phyloP scores from a whole-genome alignment of 2,797 vertebrate genomes.

The Periophthalmus magnuspinnatus region DNA sequence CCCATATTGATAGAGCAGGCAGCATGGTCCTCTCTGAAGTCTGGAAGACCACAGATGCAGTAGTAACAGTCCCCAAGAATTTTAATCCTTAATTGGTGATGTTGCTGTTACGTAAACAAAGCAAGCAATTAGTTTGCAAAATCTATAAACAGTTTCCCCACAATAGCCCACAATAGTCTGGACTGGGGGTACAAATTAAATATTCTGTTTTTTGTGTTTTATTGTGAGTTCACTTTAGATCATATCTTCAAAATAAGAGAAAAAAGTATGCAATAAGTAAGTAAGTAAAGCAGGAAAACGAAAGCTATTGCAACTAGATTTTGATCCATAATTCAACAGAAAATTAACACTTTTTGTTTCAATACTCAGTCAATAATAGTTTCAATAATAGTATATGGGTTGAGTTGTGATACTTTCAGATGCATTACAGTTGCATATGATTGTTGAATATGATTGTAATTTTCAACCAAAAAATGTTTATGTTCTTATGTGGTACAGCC shows the following conservation, averaged over 20 bases:
- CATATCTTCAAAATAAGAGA: no score
- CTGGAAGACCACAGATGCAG: slow-evolving; percentile 94
- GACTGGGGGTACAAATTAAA: no score
- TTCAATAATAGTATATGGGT: neutral
- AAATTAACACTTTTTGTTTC: no score
- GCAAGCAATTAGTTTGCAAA: neutral
- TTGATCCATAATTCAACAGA: no score
- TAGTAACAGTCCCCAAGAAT: slow-evolving; percentile 97
- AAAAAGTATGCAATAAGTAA: no score
- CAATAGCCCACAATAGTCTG: neutral
- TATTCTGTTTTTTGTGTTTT: no score
- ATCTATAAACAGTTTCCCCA: neutral
- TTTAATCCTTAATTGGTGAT: slow-evolving; percentile 93
- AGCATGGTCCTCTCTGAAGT: slow-evolving; percentile 91
- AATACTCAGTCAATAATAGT: no score
- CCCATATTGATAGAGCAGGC: slow-evolving; percentile 95
- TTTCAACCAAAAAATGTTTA: neutral
- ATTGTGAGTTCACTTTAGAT: no score
- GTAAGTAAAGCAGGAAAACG: no score
- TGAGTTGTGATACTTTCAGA: neutral
- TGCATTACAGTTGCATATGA: neutral
- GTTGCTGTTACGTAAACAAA: slow-evolving; percentile 70
- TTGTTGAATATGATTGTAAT: neutral
- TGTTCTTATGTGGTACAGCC: neutral
- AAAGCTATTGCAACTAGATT: no score